Evolutionary conservation across 1,140 invertebrate genomes (phyloP), one percentile per base, ranked within the genome.

Genomic region (Sweltsa coloradensis): DNA sequence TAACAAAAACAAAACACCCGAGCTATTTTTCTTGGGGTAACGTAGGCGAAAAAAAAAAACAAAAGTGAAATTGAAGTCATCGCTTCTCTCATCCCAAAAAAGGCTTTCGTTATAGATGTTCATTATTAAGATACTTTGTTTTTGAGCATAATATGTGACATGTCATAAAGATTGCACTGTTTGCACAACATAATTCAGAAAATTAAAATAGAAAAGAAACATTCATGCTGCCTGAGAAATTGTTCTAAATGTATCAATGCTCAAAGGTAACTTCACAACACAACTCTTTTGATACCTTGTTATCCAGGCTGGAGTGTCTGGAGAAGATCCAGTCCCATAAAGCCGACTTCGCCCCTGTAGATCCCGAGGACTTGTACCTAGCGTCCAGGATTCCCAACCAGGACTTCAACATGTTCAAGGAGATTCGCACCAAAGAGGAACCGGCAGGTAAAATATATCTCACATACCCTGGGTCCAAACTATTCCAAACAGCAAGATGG

Each of bases 311-410:
- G 47, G 81, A 85, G 27, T 92, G 88, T 56, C 72, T 90, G 52
- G 68, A 76, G 18, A 73, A 75, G 58, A 78, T 92, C 21, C 74
- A 81, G 36, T 69, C 77, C 53, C 73, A 79, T 31, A 71, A 83
- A 54, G 87, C 86, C 0, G 88, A 92, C 61, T 72, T 90, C 21
- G 76, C 82, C 14, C 79, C 81, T 11, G 74, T 84, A 1, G 87
- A 91, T 57, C 83, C 87, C 2, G 85, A 89, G 57, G 82, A 85
- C 53, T 79, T 89, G 73, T 91, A 88, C 59, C 72, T 89, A 4
- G 87, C 83, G 9, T 79, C 74, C 19, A 77, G 81, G 26, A 71
- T 75, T 27, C 69, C 72, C 18, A 75, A 75, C 45, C 66, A 77
- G 50, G 70, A 76, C 47, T 78, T 79, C 50, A 69, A 70, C 0